Evolutionary conservation across 2,888 invertebrate species (phyloP).

Genomic region (Eilema depressum): DNA sequence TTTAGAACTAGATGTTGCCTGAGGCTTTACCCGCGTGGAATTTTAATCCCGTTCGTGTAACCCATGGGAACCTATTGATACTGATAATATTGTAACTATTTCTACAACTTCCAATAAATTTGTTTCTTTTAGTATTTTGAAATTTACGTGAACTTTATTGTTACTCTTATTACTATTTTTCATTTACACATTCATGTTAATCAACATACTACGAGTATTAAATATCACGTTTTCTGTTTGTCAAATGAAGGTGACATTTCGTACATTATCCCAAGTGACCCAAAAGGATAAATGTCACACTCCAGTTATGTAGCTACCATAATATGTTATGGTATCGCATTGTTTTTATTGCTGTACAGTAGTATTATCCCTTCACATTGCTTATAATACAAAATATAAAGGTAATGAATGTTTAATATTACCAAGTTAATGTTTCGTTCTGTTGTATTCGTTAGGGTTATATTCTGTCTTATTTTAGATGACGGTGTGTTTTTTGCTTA

Average conservation of each 20-base stretch:
- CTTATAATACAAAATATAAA: constrained; percentile 11
- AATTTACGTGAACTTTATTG: too few species aligned
- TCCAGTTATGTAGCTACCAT: constrained; percentile 8
- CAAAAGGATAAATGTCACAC: not conserved
- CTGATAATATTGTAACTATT: too few species aligned
- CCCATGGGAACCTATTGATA: too few species aligned
- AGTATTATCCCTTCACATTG: not conserved
- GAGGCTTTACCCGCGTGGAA: too few species aligned
- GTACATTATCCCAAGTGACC: not conserved
- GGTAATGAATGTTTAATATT: not conserved
- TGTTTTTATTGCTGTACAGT: constrained; percentile 19
- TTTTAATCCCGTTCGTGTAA: too few species aligned
- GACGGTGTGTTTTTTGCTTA: constrained; percentile 4
- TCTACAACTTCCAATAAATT: too few species aligned
- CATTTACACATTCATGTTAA: not conserved
- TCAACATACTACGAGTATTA: not conserved
- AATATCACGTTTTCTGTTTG: not conserved
- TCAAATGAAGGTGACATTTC: not conserved
- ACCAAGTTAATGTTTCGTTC: not conserved
- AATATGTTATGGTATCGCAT: not conserved
- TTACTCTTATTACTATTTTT: not conserved
- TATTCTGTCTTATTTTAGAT: constrained; percentile 1
- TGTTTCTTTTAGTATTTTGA: too few species aligned
- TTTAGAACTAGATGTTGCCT: not conserved
- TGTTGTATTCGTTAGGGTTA: not conserved